These are phyloP conservation scores for Petaurus breviceps DNA, from an alignment of 2,113 vertebrate genomes.

Conservation along the genomic window DNA sequence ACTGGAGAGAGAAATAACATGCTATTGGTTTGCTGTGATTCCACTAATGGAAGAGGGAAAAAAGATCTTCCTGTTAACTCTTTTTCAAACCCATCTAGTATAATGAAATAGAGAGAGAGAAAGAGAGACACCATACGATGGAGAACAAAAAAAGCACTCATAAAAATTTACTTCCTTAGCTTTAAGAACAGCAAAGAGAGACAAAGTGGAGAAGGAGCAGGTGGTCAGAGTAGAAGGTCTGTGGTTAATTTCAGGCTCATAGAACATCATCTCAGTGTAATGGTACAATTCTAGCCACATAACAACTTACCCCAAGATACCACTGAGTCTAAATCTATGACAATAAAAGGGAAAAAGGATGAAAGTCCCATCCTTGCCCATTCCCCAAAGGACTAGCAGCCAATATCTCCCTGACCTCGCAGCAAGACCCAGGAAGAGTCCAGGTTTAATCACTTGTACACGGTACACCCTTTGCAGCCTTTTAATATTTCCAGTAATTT, in stretches of 20 bases:
- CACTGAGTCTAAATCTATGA: constrained; percentile 54
- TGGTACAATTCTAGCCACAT: constrained; percentile 36
- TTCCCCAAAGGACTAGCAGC: constrained; percentile 65
- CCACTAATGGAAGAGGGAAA: neutral
- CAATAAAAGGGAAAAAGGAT: constrained; percentile 59
- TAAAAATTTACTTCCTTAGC: constrained; percentile 42
- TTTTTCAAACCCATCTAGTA: constrained; percentile 15
- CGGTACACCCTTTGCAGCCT: constrained; percentile 61
- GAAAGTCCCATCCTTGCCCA: constrained; percentile 28
- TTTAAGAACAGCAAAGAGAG: constrained; percentile 35
- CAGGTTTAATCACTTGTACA: constrained; percentile 26
- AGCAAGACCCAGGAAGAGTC: constrained; percentile 53
- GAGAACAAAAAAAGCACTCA: constrained; percentile 5
- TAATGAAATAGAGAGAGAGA: constrained; percentile 42
- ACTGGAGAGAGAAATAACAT: constrained; percentile 53
- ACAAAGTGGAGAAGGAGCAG: neutral
- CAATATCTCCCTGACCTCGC: constrained; percentile 64
- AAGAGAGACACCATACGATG: neutral
- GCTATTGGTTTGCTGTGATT: constrained; percentile 15
- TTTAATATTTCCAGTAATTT: constrained; percentile 67
- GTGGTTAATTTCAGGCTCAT: constrained; percentile 43
- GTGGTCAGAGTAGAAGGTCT: neutral
- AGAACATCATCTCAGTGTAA: constrained; percentile 43
- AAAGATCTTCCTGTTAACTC: constrained; percentile 10
- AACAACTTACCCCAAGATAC: constrained; percentile 24